A percentile compares a stretch with the other conserved stretches of the same genome.
Evolutionary conservation across 2,113 vertebrate genomes (phyloP).

Genomic region (Colinus virginianus): DNA sequence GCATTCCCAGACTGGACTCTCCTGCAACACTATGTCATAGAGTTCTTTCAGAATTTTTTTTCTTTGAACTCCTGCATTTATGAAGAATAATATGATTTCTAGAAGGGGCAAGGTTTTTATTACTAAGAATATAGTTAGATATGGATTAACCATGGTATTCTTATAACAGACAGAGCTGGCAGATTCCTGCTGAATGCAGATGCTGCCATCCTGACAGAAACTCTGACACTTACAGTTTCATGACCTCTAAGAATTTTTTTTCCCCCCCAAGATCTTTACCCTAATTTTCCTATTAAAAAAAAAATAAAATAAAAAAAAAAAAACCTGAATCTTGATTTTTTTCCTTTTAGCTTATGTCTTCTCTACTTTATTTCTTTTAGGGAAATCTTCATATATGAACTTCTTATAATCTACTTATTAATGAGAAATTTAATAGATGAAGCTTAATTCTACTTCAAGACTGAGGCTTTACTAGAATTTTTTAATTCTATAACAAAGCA

Average conservation of each 20-base stretch:
- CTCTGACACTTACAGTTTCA: background rate
- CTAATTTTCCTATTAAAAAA: background rate
- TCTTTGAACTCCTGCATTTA: background rate
- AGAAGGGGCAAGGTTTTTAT: background rate
- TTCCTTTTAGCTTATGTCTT: no score
- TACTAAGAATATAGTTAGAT: background rate
- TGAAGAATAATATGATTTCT: background rate
- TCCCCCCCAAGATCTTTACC: background rate
- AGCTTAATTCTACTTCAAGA: background rate
- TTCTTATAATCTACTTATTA: background rate
- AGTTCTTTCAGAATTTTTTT: background rate
- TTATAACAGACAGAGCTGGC: background rate
- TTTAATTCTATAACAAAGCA: background rate
- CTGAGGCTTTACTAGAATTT: background rate
- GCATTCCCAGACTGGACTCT: background rate
- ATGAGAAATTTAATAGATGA: background rate
- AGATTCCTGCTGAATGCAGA: background rate
- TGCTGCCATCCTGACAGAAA: background rate
- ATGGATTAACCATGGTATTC: background rate
- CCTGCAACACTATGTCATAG: background rate
- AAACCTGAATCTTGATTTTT: background rate
- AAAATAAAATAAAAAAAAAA: background rate
- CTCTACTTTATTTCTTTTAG: background rate
- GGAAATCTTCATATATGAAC: background rate
- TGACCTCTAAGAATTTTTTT: background rate